These are phyloP conservation scores for Blera fallax DNA, from an alignment of 2,888 invertebrate species.

Conservation along the genomic window DNA sequence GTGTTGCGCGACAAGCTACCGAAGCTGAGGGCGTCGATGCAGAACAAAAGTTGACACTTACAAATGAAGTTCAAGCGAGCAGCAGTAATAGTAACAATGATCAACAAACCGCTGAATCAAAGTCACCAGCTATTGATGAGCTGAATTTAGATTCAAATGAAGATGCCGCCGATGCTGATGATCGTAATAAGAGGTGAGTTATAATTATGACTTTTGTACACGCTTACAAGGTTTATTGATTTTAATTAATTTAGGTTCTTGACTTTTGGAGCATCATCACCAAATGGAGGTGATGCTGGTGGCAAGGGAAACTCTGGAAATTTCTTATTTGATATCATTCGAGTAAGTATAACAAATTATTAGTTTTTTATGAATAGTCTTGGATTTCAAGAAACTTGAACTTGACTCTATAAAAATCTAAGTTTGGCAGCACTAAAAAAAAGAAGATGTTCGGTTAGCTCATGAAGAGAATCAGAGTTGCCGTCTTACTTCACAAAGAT, in stretches of 20 bases:
- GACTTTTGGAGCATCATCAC: constrained; percentile 82
- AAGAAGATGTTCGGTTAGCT: neutral
- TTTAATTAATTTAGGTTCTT: constrained; percentile 76
- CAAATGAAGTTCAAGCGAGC: constrained; percentile 77
- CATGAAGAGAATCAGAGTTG: too few species aligned
- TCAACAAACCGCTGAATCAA: constrained; percentile 84
- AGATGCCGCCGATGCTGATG: constrained; percentile 88
- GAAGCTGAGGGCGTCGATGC: constrained; percentile 79
- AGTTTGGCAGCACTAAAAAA: neutral
- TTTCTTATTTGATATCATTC: constrained; percentile 93
- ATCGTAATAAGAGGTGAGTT: constrained; percentile 88
- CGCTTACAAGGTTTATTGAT: neutral
- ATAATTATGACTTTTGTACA: neutral
- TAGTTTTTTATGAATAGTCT: too few species aligned
- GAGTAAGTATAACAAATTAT: constrained; percentile 85
- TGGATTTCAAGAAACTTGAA: too few species aligned
- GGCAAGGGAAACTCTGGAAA: constrained; percentile 90
- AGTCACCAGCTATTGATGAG: constrained; percentile 86
- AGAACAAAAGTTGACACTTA: constrained; percentile 78
- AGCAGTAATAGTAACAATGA: constrained; percentile 77
- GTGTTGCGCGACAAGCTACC: constrained; percentile 81
- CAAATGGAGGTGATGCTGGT: constrained; percentile 82
- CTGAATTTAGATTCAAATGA: constrained; percentile 88
- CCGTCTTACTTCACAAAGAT: too few species aligned
- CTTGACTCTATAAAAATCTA: neutral